Evolutionary conservation across 2,888 invertebrate species (phyloP).

Genomic region (Limnephilus lunatus): DNA sequence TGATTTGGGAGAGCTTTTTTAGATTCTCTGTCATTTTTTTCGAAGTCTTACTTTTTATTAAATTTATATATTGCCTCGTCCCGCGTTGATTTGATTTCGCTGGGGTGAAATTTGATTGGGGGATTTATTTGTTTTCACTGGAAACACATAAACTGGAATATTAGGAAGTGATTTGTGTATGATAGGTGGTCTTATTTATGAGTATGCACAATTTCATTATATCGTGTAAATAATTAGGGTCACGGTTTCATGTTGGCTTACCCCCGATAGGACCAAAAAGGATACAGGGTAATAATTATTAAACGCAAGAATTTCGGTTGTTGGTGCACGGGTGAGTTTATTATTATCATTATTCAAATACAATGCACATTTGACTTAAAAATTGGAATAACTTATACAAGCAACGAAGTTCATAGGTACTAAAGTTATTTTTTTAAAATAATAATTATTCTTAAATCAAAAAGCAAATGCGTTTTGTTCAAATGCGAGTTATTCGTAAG

Average conservation of each 20-base stretch:
- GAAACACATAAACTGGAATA: neutral
- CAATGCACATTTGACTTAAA: too few relatives aligned
- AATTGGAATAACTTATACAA: too few relatives aligned
- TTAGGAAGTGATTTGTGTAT: neutral
- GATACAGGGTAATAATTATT: neutral
- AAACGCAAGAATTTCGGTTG: too few relatives aligned
- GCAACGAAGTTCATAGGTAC: too few relatives aligned
- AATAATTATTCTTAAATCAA: too few relatives aligned
- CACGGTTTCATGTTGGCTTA: neutral
- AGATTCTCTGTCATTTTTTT: neutral
- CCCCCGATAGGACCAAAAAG: neutral
- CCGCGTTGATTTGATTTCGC: slow-evolving; percentile 19
- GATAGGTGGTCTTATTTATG: neutral
- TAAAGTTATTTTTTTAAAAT: too few relatives aligned
- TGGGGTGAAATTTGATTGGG: neutral
- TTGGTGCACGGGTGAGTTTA: too few relatives aligned
- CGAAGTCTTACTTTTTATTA: slow-evolving; percentile 14
- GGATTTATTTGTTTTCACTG: neutral
- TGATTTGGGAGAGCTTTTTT: slow-evolving; percentile 33
- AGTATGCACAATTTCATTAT: neutral
- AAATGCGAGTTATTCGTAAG: too few relatives aligned
- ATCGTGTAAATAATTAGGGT: neutral
- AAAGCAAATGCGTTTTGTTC: too few relatives aligned
- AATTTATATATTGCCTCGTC: neutral
- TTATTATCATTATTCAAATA: too few relatives aligned